These are phyloP conservation scores for Acanthoscelides obtectus DNA, from an alignment of 2,888 invertebrate genomes.

Conservation along the genomic window DNA sequence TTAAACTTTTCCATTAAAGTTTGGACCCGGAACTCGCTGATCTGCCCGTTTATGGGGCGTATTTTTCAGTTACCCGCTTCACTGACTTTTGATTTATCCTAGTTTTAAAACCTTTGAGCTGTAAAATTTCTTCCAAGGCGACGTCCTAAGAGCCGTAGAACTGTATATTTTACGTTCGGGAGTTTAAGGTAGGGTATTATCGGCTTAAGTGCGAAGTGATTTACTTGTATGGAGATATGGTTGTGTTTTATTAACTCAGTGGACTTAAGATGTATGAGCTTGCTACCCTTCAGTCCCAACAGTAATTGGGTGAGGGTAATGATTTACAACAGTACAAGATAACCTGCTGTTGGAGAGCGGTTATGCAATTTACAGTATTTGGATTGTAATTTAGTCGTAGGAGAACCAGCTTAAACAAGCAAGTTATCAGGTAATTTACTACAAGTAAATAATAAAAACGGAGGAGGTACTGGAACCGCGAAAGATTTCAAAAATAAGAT, in stretches of 20 bases:
- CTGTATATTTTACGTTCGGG: not conserved
- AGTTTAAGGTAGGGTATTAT: not conserved
- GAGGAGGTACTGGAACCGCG: too few relatives aligned
- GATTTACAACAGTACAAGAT: too few relatives aligned
- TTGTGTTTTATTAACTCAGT: not conserved
- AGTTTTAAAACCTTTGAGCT: not conserved
- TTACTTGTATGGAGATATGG: not conserved
- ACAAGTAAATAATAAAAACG: too few relatives aligned
- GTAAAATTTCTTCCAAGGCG: not conserved
- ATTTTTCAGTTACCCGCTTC: not conserved
- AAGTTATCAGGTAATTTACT: too few relatives aligned
- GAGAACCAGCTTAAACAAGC: too few relatives aligned
- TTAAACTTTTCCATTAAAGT: not conserved
- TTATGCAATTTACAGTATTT: too few relatives aligned
- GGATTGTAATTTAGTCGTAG: too few relatives aligned
- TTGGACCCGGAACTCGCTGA: not conserved
- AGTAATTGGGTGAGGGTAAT: too few relatives aligned
- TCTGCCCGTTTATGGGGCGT: not conserved
- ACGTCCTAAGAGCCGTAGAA: not conserved
- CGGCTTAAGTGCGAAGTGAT: not conserved
- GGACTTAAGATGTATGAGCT: too few relatives aligned
- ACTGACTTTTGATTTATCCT: not conserved
- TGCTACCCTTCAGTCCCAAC: too few relatives aligned
- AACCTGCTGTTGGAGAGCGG: too few relatives aligned
- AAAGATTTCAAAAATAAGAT: too few relatives aligned